Conservation (phyloP, 2,797 vertebrate genomes). For the Podargus strigoides region DNA sequence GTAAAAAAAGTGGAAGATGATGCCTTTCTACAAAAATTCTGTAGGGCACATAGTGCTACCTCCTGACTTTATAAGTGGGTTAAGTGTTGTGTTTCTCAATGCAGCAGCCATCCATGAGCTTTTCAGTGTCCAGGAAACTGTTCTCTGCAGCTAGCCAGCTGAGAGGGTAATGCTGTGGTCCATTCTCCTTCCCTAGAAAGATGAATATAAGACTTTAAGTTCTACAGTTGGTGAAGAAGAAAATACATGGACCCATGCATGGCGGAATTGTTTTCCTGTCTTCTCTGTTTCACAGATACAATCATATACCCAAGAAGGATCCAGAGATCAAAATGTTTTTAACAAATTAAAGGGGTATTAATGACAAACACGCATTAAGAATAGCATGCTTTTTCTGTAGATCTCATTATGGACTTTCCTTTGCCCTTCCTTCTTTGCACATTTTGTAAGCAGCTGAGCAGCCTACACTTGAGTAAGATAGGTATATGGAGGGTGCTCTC, state of each 20-base stretch:
- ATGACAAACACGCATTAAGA: neutral
- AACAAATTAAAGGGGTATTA: neutral
- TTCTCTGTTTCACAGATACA: neutral
- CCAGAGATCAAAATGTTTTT: neutral
- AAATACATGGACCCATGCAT: neutral
- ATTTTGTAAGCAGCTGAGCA: neutral
- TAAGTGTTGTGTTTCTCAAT: neutral
- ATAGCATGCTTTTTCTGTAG: neutral
- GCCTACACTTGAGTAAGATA: neutral
- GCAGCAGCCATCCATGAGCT: neutral
- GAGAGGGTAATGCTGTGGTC: neutral
- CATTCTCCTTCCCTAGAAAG: neutral
- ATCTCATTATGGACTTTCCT: neutral
- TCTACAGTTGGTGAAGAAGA: neutral
- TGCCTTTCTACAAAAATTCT: neutral
- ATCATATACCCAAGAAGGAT: neutral
- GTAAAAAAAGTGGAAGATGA: neutral
- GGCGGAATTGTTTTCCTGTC: neutral
- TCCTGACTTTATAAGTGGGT: neutral
- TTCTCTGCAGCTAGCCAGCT: neutral
- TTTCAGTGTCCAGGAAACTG: neutral
- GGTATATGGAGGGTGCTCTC: neutral
- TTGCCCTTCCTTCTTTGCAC: neutral
- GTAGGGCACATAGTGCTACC: rapidly evolving
- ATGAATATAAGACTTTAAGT: neutral